These are phyloP conservation scores for Podargus strigoides DNA, from an alignment of 2,797 vertebrate genomes.

Conservation along the genomic window DNA sequence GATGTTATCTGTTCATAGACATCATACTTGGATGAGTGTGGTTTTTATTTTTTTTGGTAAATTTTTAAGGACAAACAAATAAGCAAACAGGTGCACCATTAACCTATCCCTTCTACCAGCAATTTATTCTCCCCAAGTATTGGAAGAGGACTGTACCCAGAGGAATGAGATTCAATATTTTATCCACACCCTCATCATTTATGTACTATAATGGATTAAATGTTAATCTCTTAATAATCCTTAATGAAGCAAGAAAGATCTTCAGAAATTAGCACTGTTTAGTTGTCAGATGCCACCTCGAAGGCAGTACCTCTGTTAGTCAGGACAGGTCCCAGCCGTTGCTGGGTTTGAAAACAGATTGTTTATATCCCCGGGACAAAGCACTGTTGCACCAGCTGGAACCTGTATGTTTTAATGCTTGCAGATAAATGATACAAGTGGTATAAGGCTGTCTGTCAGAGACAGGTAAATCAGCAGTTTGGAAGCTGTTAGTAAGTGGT, in stretches of 20 bases:
- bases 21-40: not conserved
- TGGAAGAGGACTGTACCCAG: not conserved
- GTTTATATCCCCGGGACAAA: constrained; percentile 7
- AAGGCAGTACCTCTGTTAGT: constrained; percentile 19
- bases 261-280: not conserved
- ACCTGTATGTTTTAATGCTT: not conserved
- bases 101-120: not conserved
- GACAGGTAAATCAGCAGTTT: not conserved
- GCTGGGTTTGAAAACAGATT: not conserved
- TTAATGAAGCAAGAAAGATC: constrained; percentile 17
- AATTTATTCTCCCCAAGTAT: not conserved
- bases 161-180: constrained; percentile 1
- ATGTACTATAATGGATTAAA: constrained; percentile 5
- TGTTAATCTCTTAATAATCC: constrained; percentile 43
- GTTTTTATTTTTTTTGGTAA: not conserved
- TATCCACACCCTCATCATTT: constrained; percentile 1
- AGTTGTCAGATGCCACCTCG: not conserved
- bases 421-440: not conserved
- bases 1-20: not conserved
- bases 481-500: not conserved
- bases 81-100: not conserved
- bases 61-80: not conserved
- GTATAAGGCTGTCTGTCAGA: not conserved
- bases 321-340: not conserved
- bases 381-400: constrained; percentile 24